phyloP scores from a whole-genome alignment of 2,797 vertebrate genomes.

The Adelosebastes latens region DNA sequence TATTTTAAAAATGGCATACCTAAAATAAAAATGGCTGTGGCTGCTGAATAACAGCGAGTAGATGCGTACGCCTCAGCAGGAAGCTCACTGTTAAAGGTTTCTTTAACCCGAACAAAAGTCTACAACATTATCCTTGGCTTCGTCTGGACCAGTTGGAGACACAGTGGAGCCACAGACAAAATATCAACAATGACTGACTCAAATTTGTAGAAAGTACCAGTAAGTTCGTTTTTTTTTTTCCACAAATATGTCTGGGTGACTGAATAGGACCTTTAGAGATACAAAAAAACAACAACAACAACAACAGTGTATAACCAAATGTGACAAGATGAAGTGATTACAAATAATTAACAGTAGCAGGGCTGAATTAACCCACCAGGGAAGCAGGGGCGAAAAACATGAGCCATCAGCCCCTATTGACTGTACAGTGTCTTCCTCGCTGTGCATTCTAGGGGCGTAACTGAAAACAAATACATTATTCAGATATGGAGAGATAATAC shows the following conservation, averaged over 20 bases:
- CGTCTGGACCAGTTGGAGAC: neutral
- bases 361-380: slow-evolving; percentile 2
- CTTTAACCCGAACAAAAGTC: neutral
- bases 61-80: neutral
- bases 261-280: neutral
- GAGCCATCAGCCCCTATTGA: slow-evolving; percentile 2
- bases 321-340: slow-evolving; percentile 6
- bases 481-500: neutral
- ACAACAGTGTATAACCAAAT: neutral
- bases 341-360: slow-evolving; percentile 8
- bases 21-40: neutral
- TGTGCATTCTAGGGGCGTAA: neutral
- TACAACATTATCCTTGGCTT: slow-evolving; percentile 11
- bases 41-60: neutral
- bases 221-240: fast-evolving
- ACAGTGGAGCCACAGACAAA: neutral
- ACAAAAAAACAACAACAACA: neutral
- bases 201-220: neutral
- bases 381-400: neutral
- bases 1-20: neutral
- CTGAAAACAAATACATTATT: slow-evolving; percentile 4
- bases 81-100: slow-evolving; percentile 5
- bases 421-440: neutral
- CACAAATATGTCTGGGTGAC: neutral
- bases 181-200: neutral